These are phyloP conservation scores for Piaya cayana DNA, from an alignment of 2,113 vertebrate genomes.

Conservation along the genomic window DNA sequence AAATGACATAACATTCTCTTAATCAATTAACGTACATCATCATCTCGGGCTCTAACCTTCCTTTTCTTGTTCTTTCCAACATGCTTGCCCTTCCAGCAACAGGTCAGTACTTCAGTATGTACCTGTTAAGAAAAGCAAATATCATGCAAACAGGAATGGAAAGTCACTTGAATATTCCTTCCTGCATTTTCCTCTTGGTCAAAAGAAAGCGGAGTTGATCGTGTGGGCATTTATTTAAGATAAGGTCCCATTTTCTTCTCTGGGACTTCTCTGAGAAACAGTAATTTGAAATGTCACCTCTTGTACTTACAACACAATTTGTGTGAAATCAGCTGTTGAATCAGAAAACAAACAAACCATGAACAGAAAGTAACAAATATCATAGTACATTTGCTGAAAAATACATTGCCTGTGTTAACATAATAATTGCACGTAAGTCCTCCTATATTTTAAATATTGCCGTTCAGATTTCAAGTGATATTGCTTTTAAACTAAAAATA, in stretches of 20 bases:
- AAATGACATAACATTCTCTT: background rate
- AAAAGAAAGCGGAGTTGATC: background rate
- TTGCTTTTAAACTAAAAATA: background rate
- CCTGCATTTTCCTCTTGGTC: background rate
- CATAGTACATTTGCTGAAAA: background rate
- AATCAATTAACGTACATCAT: background rate
- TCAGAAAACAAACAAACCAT: background rate
- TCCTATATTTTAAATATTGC: background rate
- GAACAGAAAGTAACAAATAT: background rate
- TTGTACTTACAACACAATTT: background rate
- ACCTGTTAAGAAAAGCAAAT: background rate
- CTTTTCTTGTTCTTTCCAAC: background rate
- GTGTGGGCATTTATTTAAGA: background rate
- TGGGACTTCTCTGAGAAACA: background rate
- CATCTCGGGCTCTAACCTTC: background rate
- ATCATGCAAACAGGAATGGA: background rate
- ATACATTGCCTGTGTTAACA: background rate
- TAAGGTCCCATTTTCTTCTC: background rate
- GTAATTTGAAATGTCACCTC: background rate
- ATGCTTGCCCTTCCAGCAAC: background rate
- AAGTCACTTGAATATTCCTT: background rate
- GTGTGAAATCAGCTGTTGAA: background rate
- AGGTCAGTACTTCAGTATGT: accelerated
- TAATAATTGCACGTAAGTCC: background rate
- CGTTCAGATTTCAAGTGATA: background rate